These are phyloP conservation scores for Proisotoma minuta DNA, from an alignment of 2,888 invertebrate genomes.

Conservation along the genomic window DNA sequence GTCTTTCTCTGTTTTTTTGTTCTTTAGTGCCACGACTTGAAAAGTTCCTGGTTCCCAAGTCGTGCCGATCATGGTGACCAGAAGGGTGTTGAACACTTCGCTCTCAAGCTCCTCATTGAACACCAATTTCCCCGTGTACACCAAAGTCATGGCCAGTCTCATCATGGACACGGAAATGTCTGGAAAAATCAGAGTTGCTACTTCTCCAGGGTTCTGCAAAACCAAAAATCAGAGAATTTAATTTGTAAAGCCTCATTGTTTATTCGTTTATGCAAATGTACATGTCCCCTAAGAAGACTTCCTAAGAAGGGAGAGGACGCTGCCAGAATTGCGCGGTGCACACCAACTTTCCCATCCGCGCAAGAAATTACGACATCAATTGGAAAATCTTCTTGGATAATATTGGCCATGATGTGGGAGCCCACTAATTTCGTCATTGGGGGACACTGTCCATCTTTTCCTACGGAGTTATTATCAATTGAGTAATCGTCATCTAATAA, in stretches of 20 bases:
- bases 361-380: constrained; percentile 37
- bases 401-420: not conserved
- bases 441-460: no score
- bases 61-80: no score
- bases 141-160: constrained; percentile 20
- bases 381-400: constrained; percentile 15
- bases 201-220: constrained; percentile 33
- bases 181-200: constrained; percentile 35
- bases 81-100: no score
- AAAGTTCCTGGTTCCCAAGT: no score
- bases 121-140: constrained; percentile 25
- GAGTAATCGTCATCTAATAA: no score
- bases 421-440: not conserved
- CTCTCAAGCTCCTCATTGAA: constrained; percentile 9
- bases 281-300: constrained; percentile 27
- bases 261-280: not conserved
- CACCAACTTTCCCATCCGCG: constrained; percentile 40
- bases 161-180: constrained; percentile 32
- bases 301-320: constrained; percentile 36
- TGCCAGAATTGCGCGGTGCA: constrained; percentile 40
- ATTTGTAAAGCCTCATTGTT: not conserved
- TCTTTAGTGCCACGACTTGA: no score
- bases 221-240: not conserved
- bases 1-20: no score
- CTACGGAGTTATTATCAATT: no score